These are phyloP conservation scores for Phasianus colchicus DNA, from an alignment of 2,113 vertebrate species.

Conservation along the genomic window DNA sequence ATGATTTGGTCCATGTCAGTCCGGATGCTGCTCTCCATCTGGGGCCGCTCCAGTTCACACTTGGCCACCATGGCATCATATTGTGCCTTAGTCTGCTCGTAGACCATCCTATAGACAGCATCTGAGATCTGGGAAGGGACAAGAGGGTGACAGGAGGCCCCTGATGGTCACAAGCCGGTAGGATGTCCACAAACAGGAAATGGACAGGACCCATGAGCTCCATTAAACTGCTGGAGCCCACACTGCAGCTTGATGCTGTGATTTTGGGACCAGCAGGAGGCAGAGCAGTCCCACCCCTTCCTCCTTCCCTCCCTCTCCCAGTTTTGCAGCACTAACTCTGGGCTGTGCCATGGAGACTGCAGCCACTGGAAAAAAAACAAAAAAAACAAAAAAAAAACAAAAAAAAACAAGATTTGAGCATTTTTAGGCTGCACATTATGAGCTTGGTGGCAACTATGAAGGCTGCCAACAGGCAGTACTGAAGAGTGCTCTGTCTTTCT, in stretches of 20 bases:
- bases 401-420: neutral
- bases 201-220: neutral
- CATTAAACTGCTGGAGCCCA: neutral
- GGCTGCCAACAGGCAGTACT: neutral
- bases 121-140: constrained; percentile 85
- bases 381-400: neutral
- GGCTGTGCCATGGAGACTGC: neutral
- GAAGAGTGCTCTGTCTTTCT: neutral
- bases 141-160: neutral
- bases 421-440: neutral
- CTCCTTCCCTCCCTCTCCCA: neutral
- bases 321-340: neutral
- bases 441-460: neutral
- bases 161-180: neutral
- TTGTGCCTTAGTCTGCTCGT: constrained; percentile 79
- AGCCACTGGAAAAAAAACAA: neutral
- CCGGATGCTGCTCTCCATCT: constrained; percentile 88
- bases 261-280: neutral
- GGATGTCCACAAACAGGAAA: neutral
- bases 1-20: constrained; percentile 98
- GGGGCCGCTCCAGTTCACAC: constrained; percentile 79
- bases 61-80: constrained; percentile 76
- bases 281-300: neutral
- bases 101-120: constrained; percentile 88
- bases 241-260: rapidly evolving